phyloP scores from a whole-genome alignment of 2,888 invertebrate genomes.

The Drosophila greeni region DNA sequence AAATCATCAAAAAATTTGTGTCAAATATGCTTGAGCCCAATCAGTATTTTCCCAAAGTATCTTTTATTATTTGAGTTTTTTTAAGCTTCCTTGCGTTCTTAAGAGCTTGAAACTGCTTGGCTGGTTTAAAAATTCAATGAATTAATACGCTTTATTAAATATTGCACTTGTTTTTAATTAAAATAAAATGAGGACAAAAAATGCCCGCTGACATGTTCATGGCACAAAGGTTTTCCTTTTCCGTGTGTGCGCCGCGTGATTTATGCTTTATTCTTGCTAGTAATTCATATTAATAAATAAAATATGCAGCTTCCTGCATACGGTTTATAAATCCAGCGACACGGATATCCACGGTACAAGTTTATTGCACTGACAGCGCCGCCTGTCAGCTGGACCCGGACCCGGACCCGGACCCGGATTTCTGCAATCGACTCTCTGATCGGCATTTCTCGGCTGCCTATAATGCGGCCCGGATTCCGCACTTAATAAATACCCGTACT shows the following conservation, averaged over 20 bases:
- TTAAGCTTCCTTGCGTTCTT: not conserved
- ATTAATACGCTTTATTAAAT: conserved; percentile 14
- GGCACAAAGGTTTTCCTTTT: conserved; percentile 44
- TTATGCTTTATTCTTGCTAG: conserved; percentile 35
- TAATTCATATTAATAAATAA: conserved; percentile 58
- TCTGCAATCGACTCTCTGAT: conserved; percentile 44
- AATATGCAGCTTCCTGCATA: conserved; percentile 57
- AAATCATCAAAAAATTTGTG: not conserved
- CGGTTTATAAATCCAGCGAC: conserved; percentile 50
- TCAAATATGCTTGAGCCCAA: not conserved
- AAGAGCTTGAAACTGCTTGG: not conserved
- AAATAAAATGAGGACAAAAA: conserved; percentile 9
- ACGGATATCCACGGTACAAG: conserved; percentile 52
- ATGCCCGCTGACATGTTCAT: conserved; percentile 27
- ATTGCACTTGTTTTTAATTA: conserved; percentile 20
- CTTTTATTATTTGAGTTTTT: too few relatives aligned
- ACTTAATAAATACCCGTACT: conserved; percentile 63
- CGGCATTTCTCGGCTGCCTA: conserved; percentile 17
- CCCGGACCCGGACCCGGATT: conserved; percentile 22
- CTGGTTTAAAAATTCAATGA: not conserved
- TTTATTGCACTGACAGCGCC: conserved; percentile 50
- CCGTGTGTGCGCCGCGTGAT: conserved; percentile 28
- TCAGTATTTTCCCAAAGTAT: not conserved
- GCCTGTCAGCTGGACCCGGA: conserved; percentile 19
- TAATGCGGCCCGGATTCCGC: conserved; percentile 58